phyloP scores from a whole-genome alignment of 2,797 vertebrate genomes.

The Erpetoichthys calabaricus region DNA sequence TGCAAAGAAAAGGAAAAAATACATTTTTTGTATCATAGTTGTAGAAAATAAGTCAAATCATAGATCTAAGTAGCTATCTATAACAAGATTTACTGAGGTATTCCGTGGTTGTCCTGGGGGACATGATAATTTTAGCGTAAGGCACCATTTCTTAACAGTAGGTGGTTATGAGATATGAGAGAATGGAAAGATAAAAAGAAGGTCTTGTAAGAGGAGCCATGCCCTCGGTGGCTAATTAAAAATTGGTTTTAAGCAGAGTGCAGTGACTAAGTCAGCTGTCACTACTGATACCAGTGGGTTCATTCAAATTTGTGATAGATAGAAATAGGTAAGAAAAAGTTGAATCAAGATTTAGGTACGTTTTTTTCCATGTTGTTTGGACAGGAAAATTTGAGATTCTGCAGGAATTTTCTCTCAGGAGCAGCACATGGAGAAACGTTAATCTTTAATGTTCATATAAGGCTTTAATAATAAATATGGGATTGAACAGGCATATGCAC shows the following conservation, averaged over 20 bases:
- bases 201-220: conserved; percentile 44
- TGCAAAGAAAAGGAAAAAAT: neutral
- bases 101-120: conserved; percentile 2
- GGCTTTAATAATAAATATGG: neutral
- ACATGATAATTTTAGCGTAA: neutral
- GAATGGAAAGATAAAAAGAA: conserved; percentile 45
- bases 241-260: conserved; percentile 2
- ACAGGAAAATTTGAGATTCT: no score
- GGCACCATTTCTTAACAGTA: conserved; percentile 32
- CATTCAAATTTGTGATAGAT: no score
- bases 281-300: neutral
- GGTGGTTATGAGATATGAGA: conserved; percentile 40
- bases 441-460: conserved; percentile 3
- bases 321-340: no score
- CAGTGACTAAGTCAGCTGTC: neutral
- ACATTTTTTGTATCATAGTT: neutral
- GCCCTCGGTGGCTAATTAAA: conserved; percentile 54
- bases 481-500: neutral
- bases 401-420: no score
- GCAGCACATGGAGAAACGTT: neutral
- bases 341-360: no score
- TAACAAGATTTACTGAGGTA: neutral
- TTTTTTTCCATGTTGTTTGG: no score
- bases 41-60: neutral
- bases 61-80: neutral